These are phyloP conservation scores for Didymodactylos carnosus DNA, from an alignment of 2,888 invertebrate genomes.

Conservation along the genomic window DNA sequence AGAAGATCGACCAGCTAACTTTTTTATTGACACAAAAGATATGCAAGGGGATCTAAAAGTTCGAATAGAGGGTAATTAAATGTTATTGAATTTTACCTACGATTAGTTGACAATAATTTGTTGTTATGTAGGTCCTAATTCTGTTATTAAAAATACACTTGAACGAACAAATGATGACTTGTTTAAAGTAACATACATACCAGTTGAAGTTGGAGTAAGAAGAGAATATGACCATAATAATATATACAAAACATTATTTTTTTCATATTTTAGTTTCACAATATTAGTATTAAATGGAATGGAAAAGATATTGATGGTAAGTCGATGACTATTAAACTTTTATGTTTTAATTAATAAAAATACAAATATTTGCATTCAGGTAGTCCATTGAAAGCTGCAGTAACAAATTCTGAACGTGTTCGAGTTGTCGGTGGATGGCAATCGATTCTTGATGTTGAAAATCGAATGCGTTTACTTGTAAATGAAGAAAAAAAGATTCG, in stretches of 20 bases:
- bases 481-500: constrained; percentile 43
- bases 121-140: constrained; percentile 49
- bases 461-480: constrained; percentile 35
- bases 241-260: too few relatives aligned
- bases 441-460: constrained; percentile 49
- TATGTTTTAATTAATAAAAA: too few relatives aligned
- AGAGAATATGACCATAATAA: too few relatives aligned
- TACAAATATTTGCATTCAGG: too few relatives aligned
- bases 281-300: constrained; percentile 56
- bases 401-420: constrained; percentile 37
- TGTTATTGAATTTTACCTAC: too few relatives aligned
- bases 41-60: constrained; percentile 39
- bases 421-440: constrained; percentile 68
- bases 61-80: constrained; percentile 36
- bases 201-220: constrained; percentile 74
- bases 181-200: constrained; percentile 70
- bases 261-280: too few relatives aligned
- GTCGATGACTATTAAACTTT: too few relatives aligned
- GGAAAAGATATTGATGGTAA: constrained; percentile 36
- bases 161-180: constrained; percentile 42
- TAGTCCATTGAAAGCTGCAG: constrained; percentile 5
- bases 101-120: too few relatives aligned
- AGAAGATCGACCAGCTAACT: constrained; percentile 38
- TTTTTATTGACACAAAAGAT: constrained; percentile 39
- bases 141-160: constrained; percentile 40